phyloP scores from a whole-genome alignment of 1,140 invertebrate species.

The Hesperophylax magnus region DNA sequence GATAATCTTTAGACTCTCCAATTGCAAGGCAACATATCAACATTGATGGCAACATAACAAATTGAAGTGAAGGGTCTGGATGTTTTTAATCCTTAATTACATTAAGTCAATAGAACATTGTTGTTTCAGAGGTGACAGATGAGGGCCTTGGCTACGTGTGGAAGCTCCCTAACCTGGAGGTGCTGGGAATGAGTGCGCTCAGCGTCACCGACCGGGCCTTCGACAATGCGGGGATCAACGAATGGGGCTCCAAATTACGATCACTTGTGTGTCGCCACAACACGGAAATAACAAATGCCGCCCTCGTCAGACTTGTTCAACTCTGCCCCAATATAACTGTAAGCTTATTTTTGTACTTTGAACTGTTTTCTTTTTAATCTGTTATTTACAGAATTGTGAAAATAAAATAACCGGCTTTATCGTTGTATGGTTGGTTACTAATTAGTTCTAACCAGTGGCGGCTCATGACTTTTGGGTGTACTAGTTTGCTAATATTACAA shows the following conservation, averaged over 20 bases:
- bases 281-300: constrained; percentile 27
- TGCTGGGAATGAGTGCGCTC: constrained; percentile 42
- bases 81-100: too few relatives aligned
- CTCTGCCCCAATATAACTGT: constrained; percentile 46
- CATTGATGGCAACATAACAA: too few relatives aligned
- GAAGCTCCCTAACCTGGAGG: constrained; percentile 45
- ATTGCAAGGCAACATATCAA: too few relatives aligned
- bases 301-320: constrained; percentile 34
- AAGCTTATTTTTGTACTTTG: constrained; percentile 2
- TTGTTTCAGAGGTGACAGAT: constrained; percentile 43
- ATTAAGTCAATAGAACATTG: too few relatives aligned
- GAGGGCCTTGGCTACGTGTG: constrained; percentile 42
- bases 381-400: too few relatives aligned
- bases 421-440: too few relatives aligned
- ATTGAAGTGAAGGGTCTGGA: too few relatives aligned
- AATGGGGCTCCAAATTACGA: constrained; percentile 32
- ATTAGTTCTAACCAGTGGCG: too few relatives aligned
- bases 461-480: too few relatives aligned
- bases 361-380: background rate
- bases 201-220: constrained; percentile 40
- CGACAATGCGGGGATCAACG: constrained; percentile 32
- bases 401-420: too few relatives aligned
- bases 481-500: too few relatives aligned
- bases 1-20: too few relatives aligned
- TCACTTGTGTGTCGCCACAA: constrained; percentile 45